Evolutionary conservation across 1,140 invertebrate genomes (phyloP).

Genomic region (Zelostemma sp.): DNA sequence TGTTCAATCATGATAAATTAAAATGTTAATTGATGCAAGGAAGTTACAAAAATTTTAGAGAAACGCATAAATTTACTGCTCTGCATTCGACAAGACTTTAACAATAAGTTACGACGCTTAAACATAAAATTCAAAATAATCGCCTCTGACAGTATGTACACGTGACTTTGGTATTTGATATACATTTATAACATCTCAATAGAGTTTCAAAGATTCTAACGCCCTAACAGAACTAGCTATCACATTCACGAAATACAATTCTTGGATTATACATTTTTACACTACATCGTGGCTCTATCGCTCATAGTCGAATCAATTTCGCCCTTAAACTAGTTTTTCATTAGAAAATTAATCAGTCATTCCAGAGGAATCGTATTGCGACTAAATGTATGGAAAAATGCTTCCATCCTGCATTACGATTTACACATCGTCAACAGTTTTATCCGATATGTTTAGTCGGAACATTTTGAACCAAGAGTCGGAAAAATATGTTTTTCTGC

Average conservation of each 20-base stretch:
- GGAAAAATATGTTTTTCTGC: conserved; percentile 29
- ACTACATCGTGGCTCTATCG: conserved; percentile 10
- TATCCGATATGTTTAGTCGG: conserved; percentile 39
- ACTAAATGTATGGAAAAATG: conserved; percentile 24
- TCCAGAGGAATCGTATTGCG: conserved; percentile 36
- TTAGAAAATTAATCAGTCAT: conserved; percentile 45
- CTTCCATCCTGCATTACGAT: not conserved
- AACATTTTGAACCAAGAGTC: conserved; percentile 17
- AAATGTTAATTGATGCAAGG: not conserved
- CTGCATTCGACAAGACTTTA: conserved; percentile 45
- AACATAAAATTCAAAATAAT: conserved; percentile 53
- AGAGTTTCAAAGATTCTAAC: conserved; percentile 53
- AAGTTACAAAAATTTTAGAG: conserved; percentile 3
- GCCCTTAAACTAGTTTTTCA: conserved; percentile 19
- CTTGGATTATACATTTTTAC: conserved; percentile 33
- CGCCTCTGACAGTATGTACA: conserved; percentile 58
- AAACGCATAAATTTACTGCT: conserved; percentile 41
- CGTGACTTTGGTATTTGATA: conserved; percentile 64
- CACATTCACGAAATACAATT: conserved; percentile 61
- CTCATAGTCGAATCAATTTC: conserved; percentile 11
- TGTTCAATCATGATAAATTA: too few species aligned
- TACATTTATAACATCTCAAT: conserved; percentile 46
- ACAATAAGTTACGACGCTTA: conserved; percentile 55
- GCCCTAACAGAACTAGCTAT: conserved; percentile 58
- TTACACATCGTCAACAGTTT: not conserved